Conservation (phyloP, 1,140 invertebrate genomes). For the Heliothis subflexa region DNA sequence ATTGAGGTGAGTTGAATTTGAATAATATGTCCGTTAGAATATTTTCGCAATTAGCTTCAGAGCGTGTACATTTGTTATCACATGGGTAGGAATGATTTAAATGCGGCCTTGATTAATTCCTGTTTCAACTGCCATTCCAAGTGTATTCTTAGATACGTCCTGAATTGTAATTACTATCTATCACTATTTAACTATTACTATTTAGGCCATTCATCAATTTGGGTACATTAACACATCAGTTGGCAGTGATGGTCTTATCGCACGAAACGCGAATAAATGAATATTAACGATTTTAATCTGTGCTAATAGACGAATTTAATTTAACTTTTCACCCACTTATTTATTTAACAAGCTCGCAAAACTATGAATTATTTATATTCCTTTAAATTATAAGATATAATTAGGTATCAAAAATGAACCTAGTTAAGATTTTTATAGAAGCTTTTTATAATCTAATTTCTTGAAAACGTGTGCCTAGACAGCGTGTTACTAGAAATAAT, state of each 20-base stretch:
- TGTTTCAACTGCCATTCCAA: constrained; percentile 42
- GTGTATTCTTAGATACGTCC: constrained; percentile 34
- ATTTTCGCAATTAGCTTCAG: constrained; percentile 21
- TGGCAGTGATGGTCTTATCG: constrained; percentile 5
- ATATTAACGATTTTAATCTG: constrained; percentile 32
- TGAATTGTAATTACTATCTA: constrained; percentile 40
- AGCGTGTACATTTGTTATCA: constrained; percentile 7
- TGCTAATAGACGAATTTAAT: constrained; percentile 15
- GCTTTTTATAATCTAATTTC: constrained; percentile 34
- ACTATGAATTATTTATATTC: constrained; percentile 35
- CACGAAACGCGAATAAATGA: constrained; percentile 11
- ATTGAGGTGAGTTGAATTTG: constrained; percentile 56
- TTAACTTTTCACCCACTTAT: background rate
- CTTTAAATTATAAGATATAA: constrained; percentile 21
- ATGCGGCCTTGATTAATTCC: constrained; percentile 42
- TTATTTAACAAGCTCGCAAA: background rate
- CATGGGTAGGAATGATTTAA: constrained; percentile 32
- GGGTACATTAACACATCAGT: constrained; percentile 16
- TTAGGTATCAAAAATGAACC: constrained; percentile 12
- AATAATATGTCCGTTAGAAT: constrained; percentile 34
- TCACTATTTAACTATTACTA: constrained; percentile 8
- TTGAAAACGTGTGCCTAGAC: constrained; percentile 31
- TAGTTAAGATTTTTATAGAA: constrained; percentile 34
- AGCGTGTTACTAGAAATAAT: constrained; percentile 36
- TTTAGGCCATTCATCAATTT: constrained; percentile 13